phyloP scores from a whole-genome alignment of 2,797 vertebrate genomes.

The Lithobates sylvaticus region DNA sequence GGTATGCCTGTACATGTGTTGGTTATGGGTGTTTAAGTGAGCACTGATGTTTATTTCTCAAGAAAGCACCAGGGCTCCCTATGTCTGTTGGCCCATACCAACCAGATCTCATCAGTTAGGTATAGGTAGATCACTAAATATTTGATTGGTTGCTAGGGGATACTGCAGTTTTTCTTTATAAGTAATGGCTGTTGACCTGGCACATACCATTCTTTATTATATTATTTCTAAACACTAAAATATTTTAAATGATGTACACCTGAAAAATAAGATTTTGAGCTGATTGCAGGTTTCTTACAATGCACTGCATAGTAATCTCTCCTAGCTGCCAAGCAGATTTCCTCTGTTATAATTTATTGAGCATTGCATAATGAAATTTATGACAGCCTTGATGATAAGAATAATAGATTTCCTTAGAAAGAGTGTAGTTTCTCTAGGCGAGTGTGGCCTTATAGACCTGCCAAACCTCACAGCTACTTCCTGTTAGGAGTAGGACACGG shows the following conservation, averaged over 20 bases:
- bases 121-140: not conserved
- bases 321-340: not conserved
- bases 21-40: too few relatives aligned
- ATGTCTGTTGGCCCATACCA: too few relatives aligned
- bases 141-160: not conserved
- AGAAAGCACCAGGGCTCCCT: too few relatives aligned
- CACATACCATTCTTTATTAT: not conserved
- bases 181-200: not conserved
- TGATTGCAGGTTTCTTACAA: not conserved
- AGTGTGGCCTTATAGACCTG: conserved; percentile 41
- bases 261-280: not conserved
- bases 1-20: too few relatives aligned
- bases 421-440: conserved; percentile 17
- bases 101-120: not conserved
- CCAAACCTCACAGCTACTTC: conserved; percentile 58
- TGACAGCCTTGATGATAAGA: not conserved
- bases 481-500: conserved; percentile 33
- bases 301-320: not conserved
- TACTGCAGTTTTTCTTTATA: not conserved
- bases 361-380: conserved; percentile 23
- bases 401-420: conserved; percentile 23
- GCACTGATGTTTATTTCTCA: too few relatives aligned
- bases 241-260: not conserved
- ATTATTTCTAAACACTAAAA: too few relatives aligned
- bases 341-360: conserved; percentile 23